These are phyloP conservation scores for Aricia artaxerxes DNA, from an alignment of 2,888 invertebrate genomes.

Conservation along the genomic window DNA sequence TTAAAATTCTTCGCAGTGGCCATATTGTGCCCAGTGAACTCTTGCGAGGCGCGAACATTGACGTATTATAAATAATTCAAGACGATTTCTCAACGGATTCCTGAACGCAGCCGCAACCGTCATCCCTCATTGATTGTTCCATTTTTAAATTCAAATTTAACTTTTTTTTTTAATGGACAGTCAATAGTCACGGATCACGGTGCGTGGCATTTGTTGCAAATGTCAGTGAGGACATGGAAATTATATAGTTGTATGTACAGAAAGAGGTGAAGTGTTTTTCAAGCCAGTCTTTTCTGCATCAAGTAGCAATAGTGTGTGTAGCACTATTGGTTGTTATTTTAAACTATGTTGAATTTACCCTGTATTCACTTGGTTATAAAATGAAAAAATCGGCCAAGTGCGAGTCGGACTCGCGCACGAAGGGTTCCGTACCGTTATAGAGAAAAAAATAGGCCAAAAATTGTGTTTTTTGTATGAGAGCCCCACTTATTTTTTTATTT, in stretches of 20 bases:
- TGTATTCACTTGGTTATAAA: too few species aligned
- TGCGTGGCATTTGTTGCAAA: not conserved
- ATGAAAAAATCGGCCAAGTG: too few species aligned
- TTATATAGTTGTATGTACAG: not conserved
- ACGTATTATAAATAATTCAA: slow-evolving; percentile 69
- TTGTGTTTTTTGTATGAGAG: too few species aligned
- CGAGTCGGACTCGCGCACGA: too few species aligned
- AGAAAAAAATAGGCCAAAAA: too few species aligned
- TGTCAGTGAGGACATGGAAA: not conserved
- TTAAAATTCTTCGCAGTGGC: slow-evolving; percentile 2
- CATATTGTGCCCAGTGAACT: slow-evolving; percentile 31
- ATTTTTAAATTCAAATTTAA: slow-evolving; percentile 55
- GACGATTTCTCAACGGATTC: slow-evolving; percentile 76
- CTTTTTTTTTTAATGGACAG: not conserved
- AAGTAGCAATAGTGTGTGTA: too few species aligned
- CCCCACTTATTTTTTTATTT: too few species aligned
- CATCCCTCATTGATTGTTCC: slow-evolving; percentile 67
- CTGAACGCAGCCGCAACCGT: slow-evolving; percentile 73
- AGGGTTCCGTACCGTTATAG: too few species aligned
- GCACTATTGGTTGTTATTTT: too few species aligned
- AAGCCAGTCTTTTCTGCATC: too few species aligned
- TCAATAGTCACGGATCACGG: not conserved
- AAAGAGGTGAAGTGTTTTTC: too few species aligned
- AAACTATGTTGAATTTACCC: too few species aligned
- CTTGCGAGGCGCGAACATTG: slow-evolving; percentile 46